Evolutionary conservation across 2,888 invertebrate species (phyloP).

Genomic region (Hypomecis atomaria): DNA sequence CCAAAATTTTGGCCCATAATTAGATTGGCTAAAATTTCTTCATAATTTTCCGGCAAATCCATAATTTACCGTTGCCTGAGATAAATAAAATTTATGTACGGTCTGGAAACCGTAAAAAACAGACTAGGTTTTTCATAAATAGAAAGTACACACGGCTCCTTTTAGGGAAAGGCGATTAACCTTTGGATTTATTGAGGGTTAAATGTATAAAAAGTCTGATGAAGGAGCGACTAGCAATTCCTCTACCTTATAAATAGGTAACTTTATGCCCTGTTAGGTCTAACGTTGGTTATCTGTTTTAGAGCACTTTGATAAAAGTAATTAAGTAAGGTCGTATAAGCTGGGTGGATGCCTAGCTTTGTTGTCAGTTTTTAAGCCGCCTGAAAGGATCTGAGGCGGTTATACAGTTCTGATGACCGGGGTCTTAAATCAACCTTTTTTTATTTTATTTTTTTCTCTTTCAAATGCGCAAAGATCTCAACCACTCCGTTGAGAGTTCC

Average conservation of each 20-base stretch:
- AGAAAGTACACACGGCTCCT: not conserved
- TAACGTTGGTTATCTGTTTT: not conserved
- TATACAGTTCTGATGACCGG: too few relatives aligned
- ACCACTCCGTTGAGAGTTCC: too few relatives aligned
- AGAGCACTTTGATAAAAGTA: too few relatives aligned
- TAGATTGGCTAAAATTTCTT: not conserved
- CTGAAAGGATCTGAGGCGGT: too few relatives aligned
- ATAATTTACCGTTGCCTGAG: not conserved
- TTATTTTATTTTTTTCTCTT: too few relatives aligned
- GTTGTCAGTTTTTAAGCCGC: too few relatives aligned
- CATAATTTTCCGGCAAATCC: not conserved
- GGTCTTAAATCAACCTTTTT: too few relatives aligned
- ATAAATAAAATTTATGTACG: not conserved
- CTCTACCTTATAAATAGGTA: conserved; percentile 10
- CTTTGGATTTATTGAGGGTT: conserved; percentile 21
- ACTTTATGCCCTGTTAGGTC: not conserved
- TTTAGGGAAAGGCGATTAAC: conserved; percentile 5
- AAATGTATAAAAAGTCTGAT: conserved; percentile 20
- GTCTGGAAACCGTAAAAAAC: not conserved
- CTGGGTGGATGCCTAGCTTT: too few relatives aligned
- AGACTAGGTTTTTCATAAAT: conserved; percentile 10
- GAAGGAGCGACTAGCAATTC: not conserved
- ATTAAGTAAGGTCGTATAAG: too few relatives aligned
- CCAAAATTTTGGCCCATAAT: not conserved
- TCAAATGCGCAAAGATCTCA: too few relatives aligned